A percentile compares a stretch with the other conserved stretches of the same genome.
phyloP scores from a whole-genome alignment of 2,888 invertebrate species.

The Anaspis maculata region DNA sequence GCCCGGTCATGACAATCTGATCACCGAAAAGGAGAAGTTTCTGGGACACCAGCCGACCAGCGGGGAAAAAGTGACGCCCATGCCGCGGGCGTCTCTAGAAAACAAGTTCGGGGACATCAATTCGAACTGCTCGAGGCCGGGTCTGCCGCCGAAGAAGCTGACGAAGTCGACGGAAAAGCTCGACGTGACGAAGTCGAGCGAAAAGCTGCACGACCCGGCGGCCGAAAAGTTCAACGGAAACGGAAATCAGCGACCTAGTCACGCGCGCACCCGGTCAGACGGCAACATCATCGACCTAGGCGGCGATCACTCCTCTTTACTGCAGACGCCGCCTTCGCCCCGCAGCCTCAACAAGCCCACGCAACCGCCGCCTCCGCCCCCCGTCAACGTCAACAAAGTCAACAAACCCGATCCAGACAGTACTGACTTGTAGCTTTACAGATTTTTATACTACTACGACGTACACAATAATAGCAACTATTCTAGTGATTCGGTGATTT shows the following conservation, averaged over 20 bases:
- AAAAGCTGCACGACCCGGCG: conserved; percentile 22
- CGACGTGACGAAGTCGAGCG: conserved; percentile 17
- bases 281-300: conserved; percentile 38
- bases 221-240: conserved; percentile 27
- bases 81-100: too few species aligned
- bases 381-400: conserved; percentile 16
- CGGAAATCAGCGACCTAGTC: conserved; percentile 35
- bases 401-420: conserved; percentile 30
- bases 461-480: too few species aligned
- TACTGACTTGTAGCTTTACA: conserved; percentile 35
- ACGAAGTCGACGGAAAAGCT: conserved; percentile 15
- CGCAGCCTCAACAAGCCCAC: conserved; percentile 38
- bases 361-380: conserved; percentile 42
- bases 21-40: conserved; percentile 40
- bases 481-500: too few species aligned
- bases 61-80: too few species aligned
- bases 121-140: conserved; percentile 16
- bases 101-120: conserved; percentile 31
- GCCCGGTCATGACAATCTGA: conserved; percentile 38
- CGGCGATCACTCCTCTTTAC: conserved; percentile 15
- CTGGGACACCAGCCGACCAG: conserved; percentile 29
- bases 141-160: conserved; percentile 15
- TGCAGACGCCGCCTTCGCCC: conserved; percentile 32
- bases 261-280: conserved; percentile 40
- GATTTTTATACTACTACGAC: conserved; percentile 22